Conservation (phyloP, 2,888 invertebrate species). For the Machimus atricapillus region DNA sequence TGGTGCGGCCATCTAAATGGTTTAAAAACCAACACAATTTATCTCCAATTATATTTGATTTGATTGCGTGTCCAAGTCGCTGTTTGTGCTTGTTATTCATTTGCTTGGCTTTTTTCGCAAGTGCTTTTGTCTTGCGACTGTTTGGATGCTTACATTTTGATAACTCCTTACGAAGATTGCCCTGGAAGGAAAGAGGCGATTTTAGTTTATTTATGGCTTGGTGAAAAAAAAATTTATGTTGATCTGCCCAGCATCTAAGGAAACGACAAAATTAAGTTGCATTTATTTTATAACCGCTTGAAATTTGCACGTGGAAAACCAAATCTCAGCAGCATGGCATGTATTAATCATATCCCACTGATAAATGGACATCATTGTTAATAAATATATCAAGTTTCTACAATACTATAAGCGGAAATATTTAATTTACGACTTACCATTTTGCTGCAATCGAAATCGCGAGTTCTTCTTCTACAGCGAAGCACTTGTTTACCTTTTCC, state of each 20-base stretch:
- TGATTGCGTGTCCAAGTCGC: conserved; percentile 69
- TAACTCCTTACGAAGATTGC: conserved; percentile 64
- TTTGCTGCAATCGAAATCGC: neutral
- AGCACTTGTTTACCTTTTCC: neutral
- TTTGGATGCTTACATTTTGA: conserved; percentile 80
- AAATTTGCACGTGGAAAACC: neutral
- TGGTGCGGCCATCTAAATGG: conserved; percentile 65
- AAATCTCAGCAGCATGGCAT: neutral
- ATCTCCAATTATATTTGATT: conserved; percentile 77
- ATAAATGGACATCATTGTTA: neutral
- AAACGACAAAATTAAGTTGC: neutral
- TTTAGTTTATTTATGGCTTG: neutral
- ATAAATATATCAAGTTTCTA: too few relatives aligned
- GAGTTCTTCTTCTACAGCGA: neutral
- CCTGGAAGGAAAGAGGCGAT: conserved; percentile 53
- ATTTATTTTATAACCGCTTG: too few relatives aligned
- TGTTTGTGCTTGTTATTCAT: conserved; percentile 60
- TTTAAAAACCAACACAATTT: conserved; percentile 82
- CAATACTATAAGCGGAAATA: neutral
- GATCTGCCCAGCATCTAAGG: too few relatives aligned
- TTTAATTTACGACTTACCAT: neutral
- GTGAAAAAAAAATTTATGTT: too few relatives aligned
- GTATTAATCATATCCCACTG: neutral
- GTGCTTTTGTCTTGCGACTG: conserved; percentile 79
- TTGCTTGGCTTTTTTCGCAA: conserved; percentile 74